Evolutionary conservation across 2,888 invertebrate species (phyloP), one percentile per base, ranked within the genome.

Genomic region (Pyrrhia umbra): DNA sequence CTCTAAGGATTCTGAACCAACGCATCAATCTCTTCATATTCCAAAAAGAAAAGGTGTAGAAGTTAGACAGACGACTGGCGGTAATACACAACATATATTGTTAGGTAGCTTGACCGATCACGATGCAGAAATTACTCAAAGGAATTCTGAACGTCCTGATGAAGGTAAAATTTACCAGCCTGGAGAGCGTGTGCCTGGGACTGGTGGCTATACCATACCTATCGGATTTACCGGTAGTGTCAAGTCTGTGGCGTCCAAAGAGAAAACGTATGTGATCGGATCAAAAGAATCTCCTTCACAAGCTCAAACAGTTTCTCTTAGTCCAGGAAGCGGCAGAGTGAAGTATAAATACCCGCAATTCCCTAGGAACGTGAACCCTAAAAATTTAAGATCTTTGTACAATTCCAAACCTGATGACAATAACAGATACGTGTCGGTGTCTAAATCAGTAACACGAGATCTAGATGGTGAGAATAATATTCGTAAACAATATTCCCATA

Each of bases 401-500:
- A 82, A 85, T 68, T 68, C 84, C 1, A 90, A 88, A 74, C 83
- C 92, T 13, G 95, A 95, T 73, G 94, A 95, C n/a, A 94, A 94
- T 13, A 96, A 97, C 57, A 96, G 96, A 81, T 98, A 97, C 87
- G 96, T 97, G 2, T 97, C 98, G 0, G 96, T 97, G 5, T 97
- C 97, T 1, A 98, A 97, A 88, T 97, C 97, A 2, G 96, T 97
- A 52, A 97, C 97, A 0, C 97, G 97, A 6, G 96, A 96, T 79
- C 92, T 97, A 76, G 96, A 96, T 73, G 94, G 94, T 58, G 95
- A 95, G 43, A 95, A 95, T 83, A 96, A 95, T 80, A 95, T 96
- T 62, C 96, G 97, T 66, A 97, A 97, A 85, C 97, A 97, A 89
- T 97, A 96, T 84, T 96, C 97, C 1, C 97, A 97, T 74, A 97